Percentiles rank a stretch among this genome's conserved stretches.
Conservation (phyloP, 2,888 invertebrate genomes). For the Eremobia ochroleuca region DNA sequence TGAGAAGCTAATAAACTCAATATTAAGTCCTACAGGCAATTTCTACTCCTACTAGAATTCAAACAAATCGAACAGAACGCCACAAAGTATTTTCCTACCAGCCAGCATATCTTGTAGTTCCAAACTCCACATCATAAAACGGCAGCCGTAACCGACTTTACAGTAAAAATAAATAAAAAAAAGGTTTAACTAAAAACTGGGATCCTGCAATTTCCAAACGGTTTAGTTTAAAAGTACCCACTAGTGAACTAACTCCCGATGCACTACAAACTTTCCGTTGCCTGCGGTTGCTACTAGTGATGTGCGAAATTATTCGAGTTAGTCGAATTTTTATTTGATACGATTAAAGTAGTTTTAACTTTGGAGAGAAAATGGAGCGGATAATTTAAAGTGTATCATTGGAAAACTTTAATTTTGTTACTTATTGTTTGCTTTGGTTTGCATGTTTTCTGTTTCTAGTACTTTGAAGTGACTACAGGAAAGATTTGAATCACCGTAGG, state of each 20-base stretch:
- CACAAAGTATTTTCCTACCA: conserved; percentile 29
- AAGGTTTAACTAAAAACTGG: conserved; percentile 72
- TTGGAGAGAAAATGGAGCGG: conserved; percentile 17
- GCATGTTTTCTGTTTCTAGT: neutral
- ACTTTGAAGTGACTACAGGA: neutral
- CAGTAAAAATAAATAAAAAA: conserved; percentile 45
- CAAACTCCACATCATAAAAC: conserved; percentile 56
- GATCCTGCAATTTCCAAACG: conserved; percentile 78
- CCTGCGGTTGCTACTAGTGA: conserved; percentile 67
- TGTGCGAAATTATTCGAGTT: conserved; percentile 47
- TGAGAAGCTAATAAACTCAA: neutral
- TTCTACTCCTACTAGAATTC: neutral
- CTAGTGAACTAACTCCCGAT: conserved; percentile 74
- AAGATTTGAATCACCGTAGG: no score
- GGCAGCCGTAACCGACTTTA: conserved; percentile 51
- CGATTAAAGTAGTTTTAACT: conserved; percentile 15
- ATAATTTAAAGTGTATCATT: conserved; percentile 14
- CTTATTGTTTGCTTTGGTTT: neutral
- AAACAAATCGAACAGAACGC: conserved; percentile 14
- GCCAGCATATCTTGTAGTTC: conserved; percentile 27
- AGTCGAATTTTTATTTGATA: conserved; percentile 42
- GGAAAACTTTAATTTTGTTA: neutral
- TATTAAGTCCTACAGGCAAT: neutral
- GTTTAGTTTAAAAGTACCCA: conserved; percentile 79
- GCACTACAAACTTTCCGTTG: conserved; percentile 78